phyloP scores from a whole-genome alignment of 2,888 invertebrate species.

The Helicoverpa assulta region DNA sequence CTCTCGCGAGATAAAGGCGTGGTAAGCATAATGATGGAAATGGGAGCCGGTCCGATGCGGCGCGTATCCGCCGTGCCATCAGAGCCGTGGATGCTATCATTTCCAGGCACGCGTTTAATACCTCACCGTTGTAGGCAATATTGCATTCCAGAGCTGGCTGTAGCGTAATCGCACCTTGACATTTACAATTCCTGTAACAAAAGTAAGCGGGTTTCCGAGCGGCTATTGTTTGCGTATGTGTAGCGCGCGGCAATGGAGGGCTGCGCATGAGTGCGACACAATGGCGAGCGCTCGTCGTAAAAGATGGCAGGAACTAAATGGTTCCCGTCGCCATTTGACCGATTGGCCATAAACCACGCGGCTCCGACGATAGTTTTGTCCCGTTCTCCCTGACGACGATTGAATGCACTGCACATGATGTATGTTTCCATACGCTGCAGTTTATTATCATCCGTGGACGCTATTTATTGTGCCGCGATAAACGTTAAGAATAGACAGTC shows the following conservation, averaged over 20 bases:
- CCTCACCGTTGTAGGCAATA: constrained; percentile 66
- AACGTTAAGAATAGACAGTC: constrained; percentile 59
- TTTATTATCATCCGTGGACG: constrained; percentile 70
- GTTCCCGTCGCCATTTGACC: constrained; percentile 78
- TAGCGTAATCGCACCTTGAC: constrained; percentile 66
- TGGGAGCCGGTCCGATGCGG: constrained; percentile 60
- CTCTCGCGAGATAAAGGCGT: constrained; percentile 67
- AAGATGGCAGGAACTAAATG: constrained; percentile 84
- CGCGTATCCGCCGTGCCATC: constrained; percentile 68
- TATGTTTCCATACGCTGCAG: constrained; percentile 71
- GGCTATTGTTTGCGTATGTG: constrained; percentile 72
- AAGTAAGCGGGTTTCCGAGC: constrained; percentile 68
- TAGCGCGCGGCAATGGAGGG: constrained; percentile 48
- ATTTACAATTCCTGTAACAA: constrained; percentile 69
- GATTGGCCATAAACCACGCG: constrained; percentile 80
- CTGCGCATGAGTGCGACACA: constrained; percentile 68
- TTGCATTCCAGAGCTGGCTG: constrained; percentile 69
- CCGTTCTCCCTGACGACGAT: constrained; percentile 71
- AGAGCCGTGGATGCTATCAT: constrained; percentile 68
- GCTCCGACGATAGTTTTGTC: constrained; percentile 67
- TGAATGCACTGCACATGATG: constrained; percentile 73
- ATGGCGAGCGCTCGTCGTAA: constrained; percentile 76
- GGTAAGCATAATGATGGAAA: constrained; percentile 74
- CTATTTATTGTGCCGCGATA: constrained; percentile 69
- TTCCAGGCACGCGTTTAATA: constrained; percentile 62